Percentiles rank a stretch among this genome's conserved stretches.
Evolutionary conservation across 2,888 invertebrate species (phyloP).

Genomic region (Stenurella melanura): DNA sequence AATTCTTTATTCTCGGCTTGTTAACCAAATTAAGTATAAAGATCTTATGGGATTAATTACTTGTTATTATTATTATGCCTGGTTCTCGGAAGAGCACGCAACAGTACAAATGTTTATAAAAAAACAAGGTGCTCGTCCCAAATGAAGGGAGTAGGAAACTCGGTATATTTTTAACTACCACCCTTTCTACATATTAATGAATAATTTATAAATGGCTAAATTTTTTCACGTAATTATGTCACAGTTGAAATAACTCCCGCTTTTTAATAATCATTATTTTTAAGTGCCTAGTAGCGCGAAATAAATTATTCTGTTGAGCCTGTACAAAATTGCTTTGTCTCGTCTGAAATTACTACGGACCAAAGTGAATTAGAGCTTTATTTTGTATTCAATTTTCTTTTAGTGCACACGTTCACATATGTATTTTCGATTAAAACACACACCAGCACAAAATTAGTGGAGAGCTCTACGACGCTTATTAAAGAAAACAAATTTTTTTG

Average conservation of each 20-base stretch:
- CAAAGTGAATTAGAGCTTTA: conserved; percentile 12
- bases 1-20: no score
- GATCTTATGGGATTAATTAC: not conserved
- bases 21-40: not conserved
- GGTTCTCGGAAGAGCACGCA: not conserved
- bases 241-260: not conserved
- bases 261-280: conserved; percentile 7
- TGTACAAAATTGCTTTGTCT: conserved; percentile 5
- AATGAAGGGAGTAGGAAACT: not conserved
- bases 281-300: not conserved
- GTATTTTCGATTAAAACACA: not conserved
- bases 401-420: conserved; percentile 12
- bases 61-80: not conserved
- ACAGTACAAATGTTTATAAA: not conserved
- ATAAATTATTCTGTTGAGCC: not conserved
- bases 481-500: no score
- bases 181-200: not conserved
- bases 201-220: not conserved
- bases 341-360: not conserved
- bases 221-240: not conserved
- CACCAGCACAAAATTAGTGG: no score
- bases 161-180: not conserved
- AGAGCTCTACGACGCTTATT: no score
- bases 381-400: conserved; percentile 17
- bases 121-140: not conserved